Evolutionary conservation across 2,113 vertebrate species (phyloP).

Genomic region (Malurus elegans): DNA sequence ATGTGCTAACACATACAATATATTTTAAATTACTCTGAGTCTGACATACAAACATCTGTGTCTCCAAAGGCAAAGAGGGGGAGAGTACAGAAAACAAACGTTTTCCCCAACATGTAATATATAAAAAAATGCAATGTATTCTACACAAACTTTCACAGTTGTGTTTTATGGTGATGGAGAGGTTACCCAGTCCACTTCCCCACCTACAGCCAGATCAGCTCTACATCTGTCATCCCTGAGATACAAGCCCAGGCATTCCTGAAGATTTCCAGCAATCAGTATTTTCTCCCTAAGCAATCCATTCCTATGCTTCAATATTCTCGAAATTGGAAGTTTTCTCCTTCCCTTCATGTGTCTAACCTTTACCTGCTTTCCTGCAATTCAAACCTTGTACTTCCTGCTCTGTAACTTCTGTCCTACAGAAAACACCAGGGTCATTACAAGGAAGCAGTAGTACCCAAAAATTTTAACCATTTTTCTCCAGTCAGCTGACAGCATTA

Average conservation of each 20-base stretch:
- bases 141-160: neutral
- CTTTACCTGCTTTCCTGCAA: neutral
- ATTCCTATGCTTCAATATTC: neutral
- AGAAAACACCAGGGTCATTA: neutral
- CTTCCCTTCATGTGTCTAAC: fast-evolving
- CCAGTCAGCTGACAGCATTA: neutral
- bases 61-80: neutral
- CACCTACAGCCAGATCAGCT: neutral
- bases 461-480: neutral
- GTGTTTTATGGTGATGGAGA: neutral
- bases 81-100: neutral
- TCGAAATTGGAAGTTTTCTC: neutral
- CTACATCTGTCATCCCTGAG: neutral
- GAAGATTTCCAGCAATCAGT: neutral
- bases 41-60: neutral
- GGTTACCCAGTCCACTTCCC: neutral
- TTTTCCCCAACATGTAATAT: neutral
- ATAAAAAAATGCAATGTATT: neutral
- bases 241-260: neutral
- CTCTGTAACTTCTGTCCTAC: neutral
- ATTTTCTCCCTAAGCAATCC: neutral
- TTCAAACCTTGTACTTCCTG: neutral
- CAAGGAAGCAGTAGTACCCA: neutral
- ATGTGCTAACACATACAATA: neutral
- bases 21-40: neutral